A percentile compares a stretch with the other conserved stretches of the same genome.
These are phyloP conservation scores for Plagiodera versicolora DNA, from an alignment of 2,888 invertebrate species.

Conservation along the genomic window DNA sequence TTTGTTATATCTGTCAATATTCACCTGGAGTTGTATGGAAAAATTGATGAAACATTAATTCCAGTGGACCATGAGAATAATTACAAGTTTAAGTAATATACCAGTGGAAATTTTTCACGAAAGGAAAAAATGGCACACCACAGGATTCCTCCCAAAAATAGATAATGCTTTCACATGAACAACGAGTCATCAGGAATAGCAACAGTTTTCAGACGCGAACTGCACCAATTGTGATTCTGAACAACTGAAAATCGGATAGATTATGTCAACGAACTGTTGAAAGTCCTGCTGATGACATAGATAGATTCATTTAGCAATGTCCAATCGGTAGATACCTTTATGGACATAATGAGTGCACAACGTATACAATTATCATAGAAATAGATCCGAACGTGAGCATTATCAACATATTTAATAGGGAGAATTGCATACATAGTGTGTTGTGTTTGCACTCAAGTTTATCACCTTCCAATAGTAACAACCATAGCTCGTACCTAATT, in stretches of 20 bases:
- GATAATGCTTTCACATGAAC: too few species aligned
- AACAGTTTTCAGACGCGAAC: too few species aligned
- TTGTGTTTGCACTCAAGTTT: constrained; percentile 9
- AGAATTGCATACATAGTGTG: constrained; percentile 14
- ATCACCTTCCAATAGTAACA: constrained; percentile 13
- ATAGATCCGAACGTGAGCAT: constrained; percentile 20
- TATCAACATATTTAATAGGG: constrained; percentile 16
- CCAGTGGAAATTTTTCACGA: too few species aligned
- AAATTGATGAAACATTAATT: too few species aligned
- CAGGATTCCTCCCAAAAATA: too few species aligned
- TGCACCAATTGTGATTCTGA: too few species aligned
- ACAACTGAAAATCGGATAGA: neutral
- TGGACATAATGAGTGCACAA: constrained; percentile 16
- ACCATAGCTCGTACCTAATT: constrained; percentile 14
- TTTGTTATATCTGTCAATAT: too few species aligned
- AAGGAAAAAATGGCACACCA: too few species aligned
- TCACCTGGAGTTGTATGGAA: too few species aligned
- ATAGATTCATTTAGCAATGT: neutral
- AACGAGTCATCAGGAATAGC: too few species aligned
- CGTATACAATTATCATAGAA: constrained; percentile 18
- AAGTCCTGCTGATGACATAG: neutral
- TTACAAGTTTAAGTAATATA: too few species aligned
- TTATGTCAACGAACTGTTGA: neutral
- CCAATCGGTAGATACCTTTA: neutral
- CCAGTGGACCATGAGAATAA: too few species aligned